Base-by-base conservation (phyloP, 2,888 invertebrate genomes). In the Dioctria rufipes region DNA sequence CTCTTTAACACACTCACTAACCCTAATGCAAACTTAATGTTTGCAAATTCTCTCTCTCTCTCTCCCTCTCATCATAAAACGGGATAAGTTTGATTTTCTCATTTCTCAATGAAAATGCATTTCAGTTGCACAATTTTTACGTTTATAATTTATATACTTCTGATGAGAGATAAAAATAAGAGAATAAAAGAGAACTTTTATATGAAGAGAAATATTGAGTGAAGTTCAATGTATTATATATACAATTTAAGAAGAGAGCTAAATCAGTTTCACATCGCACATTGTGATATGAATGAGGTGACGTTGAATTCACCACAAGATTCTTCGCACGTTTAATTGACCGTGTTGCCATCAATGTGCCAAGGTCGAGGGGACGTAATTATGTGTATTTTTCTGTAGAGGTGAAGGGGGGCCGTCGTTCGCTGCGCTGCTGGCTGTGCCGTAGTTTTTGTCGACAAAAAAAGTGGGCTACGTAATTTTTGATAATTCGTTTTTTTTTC, bases 291-390 rank as follows among this genome's bases (percentile, higher is more conserved):
- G 75, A 75, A 75, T 75, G 75, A 75, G 58, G 75, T 75, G 43
- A 8, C 9, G 43, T 11, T 75, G 73, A 73, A 58, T n/a, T 73
- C 65, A 25, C 46, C 60, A 61, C 25, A 60, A 75, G 60, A 60
- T 58, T 75, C 37, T 75, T 60, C 60, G 25, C 60, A 75, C 25
- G 75, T 43, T 75, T 37, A 82, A 73, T 82, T 82, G 82, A 82
- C 80, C 82, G 82, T 82, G 82, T 80, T 82, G 82, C 82, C 82
- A 80, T 81, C 73, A 82, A 78, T 82, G 78, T 82, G 78, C 82
- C 82, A 82, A 82, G 82, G 82, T 82, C 82, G 80, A 82, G 82
- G 75, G 60, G 75, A 61, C 61, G 75, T 43, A 75, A 75, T 75
- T 75, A 43, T 25, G 25, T 25, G 25, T 42, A 43, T 11, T 54